Evolutionary conservation across 92 coral and sea anemone species (phyloP).

Genomic region (Actinernus sp.): DNA sequence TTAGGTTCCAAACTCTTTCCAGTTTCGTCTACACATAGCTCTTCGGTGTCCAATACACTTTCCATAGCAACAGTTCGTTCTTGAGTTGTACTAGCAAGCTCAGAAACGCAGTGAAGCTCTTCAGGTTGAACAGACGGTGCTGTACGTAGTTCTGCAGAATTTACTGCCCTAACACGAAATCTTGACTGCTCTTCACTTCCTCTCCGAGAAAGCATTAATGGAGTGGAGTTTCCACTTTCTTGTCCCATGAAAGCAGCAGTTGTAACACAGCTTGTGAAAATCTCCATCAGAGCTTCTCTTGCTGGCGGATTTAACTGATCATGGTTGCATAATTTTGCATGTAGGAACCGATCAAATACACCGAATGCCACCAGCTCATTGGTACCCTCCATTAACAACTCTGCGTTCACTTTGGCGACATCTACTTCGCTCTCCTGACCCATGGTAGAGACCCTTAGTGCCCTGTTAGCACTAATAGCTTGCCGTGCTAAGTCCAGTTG

Average conservation of each 20-base stretch:
- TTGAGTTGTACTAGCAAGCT: background rate
- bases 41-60: background rate
- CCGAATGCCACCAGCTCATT: constrained; percentile 90
- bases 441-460: constrained; percentile 40
- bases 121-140: background rate
- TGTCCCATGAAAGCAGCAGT: background rate
- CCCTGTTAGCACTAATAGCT: constrained; percentile 66
- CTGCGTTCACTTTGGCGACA: constrained; percentile 83
- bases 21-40: background rate
- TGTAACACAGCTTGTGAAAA: constrained; percentile 77
- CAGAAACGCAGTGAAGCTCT: background rate
- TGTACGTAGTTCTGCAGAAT: background rate
- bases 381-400: constrained; percentile 92
- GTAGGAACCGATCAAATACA: constrained; percentile 84
- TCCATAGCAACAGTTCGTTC: background rate
- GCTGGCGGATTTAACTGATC: constrained; percentile 44
- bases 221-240: constrained; percentile 8
- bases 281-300: constrained; percentile 56
- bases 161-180: background rate
- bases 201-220: background rate
- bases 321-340: constrained; percentile 39
- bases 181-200: constrained; percentile 5
- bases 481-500: constrained; percentile 92
- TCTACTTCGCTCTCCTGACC: constrained; percentile 50
- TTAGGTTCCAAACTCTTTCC: background rate